phyloP scores from a whole-genome alignment of 2,797 vertebrate species.

The Brachymystax lenok region DNA sequence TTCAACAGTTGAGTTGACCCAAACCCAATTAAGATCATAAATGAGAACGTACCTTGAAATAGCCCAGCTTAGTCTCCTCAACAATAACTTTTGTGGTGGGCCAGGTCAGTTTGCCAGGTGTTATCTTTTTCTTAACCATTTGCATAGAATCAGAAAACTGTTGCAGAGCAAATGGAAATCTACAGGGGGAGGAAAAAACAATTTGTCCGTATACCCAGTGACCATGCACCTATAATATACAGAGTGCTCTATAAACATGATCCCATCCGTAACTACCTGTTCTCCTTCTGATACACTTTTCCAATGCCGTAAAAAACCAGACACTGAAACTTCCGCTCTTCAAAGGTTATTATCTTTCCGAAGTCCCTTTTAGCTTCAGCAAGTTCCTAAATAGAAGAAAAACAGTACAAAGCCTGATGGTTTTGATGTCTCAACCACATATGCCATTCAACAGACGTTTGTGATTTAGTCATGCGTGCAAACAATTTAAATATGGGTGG shows the following conservation, averaged over 20 bases:
- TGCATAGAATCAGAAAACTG: slow-evolving; percentile 83
- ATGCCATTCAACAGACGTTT: not conserved
- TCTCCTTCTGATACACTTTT: slow-evolving; percentile 85
- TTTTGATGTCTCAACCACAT: not conserved
- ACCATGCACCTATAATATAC: not conserved
- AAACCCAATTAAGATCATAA: not conserved
- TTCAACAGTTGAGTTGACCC: not conserved
- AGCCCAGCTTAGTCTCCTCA: slow-evolving; percentile 79
- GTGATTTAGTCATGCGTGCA: not conserved
- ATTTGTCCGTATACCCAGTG: not conserved
- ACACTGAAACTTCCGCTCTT: slow-evolving; percentile 82
- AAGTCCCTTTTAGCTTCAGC: slow-evolving; percentile 81
- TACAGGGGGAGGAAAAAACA: slow-evolving; percentile 45
- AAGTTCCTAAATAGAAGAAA: slow-evolving; percentile 77
- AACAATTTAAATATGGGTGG: not conserved
- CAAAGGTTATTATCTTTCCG: slow-evolving; percentile 78
- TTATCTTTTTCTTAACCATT: slow-evolving; percentile 81
- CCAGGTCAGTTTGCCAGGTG: slow-evolving; percentile 90
- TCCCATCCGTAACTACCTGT: slow-evolving; percentile 77
- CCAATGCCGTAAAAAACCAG: slow-evolving; percentile 87
- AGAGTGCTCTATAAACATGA: not conserved
- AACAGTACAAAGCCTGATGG: not conserved
- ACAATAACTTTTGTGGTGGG: slow-evolving; percentile 85
- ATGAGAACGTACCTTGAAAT: slow-evolving; percentile 64
- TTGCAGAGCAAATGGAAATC: slow-evolving; percentile 82